Evolutionary conservation across 2,113 vertebrate genomes (phyloP).

Genomic region (Neopipo cinnamomea): DNA sequence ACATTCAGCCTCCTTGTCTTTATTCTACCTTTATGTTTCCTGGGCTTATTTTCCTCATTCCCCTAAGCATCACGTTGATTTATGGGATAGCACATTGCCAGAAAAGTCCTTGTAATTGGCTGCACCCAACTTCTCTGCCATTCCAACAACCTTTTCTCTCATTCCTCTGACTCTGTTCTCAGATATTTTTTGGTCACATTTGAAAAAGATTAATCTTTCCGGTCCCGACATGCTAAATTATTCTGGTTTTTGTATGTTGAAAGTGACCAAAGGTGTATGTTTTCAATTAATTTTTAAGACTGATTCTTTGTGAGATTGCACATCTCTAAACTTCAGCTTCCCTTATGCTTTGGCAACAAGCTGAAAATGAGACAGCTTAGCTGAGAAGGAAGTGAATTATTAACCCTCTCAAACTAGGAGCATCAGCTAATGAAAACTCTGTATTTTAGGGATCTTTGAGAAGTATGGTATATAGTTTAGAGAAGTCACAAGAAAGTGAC

Average conservation of each 20-base stretch:
- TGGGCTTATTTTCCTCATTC: not conserved
- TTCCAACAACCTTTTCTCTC: not conserved
- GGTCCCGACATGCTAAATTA: not conserved
- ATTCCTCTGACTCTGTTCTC: not conserved
- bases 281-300: constrained; percentile 21
- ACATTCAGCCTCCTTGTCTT: not conserved
- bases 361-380: not conserved
- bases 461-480: not conserved
- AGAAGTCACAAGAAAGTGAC: not conserved
- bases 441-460: not conserved
- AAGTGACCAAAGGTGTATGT: constrained; percentile 33
- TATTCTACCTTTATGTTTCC: not conserved
- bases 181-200: constrained; percentile 24
- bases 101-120: not conserved
- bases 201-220: constrained; percentile 23
- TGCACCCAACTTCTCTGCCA: not conserved
- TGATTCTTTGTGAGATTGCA: not conserved
- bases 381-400: not conserved
- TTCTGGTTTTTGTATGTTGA: constrained; percentile 46
- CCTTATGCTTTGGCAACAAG: not conserved
- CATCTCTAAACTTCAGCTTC: not conserved
- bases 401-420: not conserved
- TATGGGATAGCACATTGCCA: not conserved
- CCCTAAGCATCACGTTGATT: not conserved
- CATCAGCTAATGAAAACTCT: not conserved